phyloP scores from a whole-genome alignment of 2,113 vertebrate species.

The Malurus melanocephalus region DNA sequence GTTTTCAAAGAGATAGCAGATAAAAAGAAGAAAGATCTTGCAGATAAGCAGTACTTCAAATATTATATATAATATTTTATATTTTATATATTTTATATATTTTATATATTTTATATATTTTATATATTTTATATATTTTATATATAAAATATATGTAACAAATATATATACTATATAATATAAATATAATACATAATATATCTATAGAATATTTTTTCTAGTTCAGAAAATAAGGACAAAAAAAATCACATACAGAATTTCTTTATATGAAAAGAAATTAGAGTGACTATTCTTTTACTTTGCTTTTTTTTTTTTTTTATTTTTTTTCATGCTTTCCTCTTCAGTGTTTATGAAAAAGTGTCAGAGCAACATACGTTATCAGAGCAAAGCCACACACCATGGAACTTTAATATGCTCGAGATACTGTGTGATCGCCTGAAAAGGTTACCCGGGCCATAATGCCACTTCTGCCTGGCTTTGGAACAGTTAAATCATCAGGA shows the following conservation, averaged over 20 bases:
- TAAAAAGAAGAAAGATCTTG: neutral
- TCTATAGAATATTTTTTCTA: too few species aligned
- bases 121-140: too few species aligned
- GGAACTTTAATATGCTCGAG: neutral
- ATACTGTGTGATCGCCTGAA: neutral
- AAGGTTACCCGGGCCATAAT: neutral
- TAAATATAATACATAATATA: too few species aligned
- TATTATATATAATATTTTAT: too few species aligned
- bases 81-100: too few species aligned
- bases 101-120: too few species aligned
- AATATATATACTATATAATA: too few species aligned
- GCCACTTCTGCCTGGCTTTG: neutral
- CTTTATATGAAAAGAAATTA: neutral
- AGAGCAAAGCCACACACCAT: fast-evolving
- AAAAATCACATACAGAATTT: neutral
- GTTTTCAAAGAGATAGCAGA: neutral
- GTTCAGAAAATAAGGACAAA: too few species aligned
- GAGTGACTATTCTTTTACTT: neutral
- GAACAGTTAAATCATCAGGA: neutral
- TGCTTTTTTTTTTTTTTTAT: too few species aligned
- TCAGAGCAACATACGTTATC: neutral
- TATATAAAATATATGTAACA: too few species aligned
- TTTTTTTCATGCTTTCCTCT: neutral
- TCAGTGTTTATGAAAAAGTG: neutral
- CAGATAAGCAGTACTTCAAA: neutral